These are phyloP conservation scores for Pelecanoides urinatrix DNA, from an alignment of 2,113 vertebrate species.

Conservation along the genomic window DNA sequence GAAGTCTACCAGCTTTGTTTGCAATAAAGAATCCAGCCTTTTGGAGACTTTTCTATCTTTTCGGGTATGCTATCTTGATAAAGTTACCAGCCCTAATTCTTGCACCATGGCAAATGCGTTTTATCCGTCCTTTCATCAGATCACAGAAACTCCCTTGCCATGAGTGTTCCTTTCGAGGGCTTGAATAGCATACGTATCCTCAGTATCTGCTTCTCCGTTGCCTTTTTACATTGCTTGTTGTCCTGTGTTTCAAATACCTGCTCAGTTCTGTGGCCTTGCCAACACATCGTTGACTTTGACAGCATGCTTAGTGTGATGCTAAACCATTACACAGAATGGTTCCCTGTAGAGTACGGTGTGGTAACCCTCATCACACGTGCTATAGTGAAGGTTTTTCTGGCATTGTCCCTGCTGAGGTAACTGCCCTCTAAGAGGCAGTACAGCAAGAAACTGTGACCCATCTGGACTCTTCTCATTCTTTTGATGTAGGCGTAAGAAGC, in stretches of 20 bases:
- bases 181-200: neutral
- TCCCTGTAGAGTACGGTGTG: neutral
- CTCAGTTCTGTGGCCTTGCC: neutral
- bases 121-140: neutral
- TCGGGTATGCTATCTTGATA: neutral
- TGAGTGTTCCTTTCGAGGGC: neutral
- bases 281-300: neutral
- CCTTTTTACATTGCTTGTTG: neutral
- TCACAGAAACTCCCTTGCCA: neutral
- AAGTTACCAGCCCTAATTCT: neutral
- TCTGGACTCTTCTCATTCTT: neutral
- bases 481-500: neutral
- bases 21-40: neutral
- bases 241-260: neutral
- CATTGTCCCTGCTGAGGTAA: neutral
- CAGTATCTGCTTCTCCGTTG: neutral
- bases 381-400: neutral
- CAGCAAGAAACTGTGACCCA: neutral
- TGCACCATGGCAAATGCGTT: neutral
- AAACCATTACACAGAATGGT: neutral
- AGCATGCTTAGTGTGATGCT: neutral
- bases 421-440: neutral
- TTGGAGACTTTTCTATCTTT: neutral
- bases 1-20: conserved; percentile 16
- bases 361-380: neutral